These are phyloP conservation scores for Daubentonia madagascariensis DNA, from an alignment of 2,113 vertebrate genomes.

Conservation along the genomic window DNA sequence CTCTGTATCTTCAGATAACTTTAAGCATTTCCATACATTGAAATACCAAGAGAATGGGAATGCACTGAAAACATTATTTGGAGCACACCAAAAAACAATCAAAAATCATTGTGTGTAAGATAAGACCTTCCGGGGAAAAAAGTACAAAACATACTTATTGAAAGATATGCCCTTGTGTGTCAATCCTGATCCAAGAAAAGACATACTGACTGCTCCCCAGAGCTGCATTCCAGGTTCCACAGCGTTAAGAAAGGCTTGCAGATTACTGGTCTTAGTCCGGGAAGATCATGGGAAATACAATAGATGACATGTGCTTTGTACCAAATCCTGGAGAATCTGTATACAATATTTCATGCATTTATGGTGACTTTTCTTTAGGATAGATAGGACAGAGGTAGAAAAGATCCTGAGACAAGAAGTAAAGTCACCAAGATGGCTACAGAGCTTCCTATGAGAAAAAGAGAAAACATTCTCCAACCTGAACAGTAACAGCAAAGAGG, in stretches of 20 bases:
- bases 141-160: neutral
- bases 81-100: neutral
- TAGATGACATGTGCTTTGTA: neutral
- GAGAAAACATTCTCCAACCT: too few relatives aligned
- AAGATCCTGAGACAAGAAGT: neutral
- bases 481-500: neutral
- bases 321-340: neutral
- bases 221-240: neutral
- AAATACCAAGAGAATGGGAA: constrained; percentile 6
- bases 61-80: neutral
- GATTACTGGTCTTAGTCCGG: neutral
- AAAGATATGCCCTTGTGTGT: neutral
- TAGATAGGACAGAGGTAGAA: neutral
- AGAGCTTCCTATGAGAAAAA: neutral
- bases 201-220: too few relatives aligned
- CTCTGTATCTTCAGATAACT: neutral
- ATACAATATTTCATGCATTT: neutral
- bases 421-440: neutral
- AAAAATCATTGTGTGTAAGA: neutral
- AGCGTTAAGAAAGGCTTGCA: neutral
- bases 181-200: neutral
- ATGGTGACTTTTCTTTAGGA: neutral
- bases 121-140: neutral
- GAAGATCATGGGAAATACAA: neutral
- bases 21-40: neutral